Conservation (phyloP, 2,888 invertebrate genomes). For the Polymixis flavicincta region DNA sequence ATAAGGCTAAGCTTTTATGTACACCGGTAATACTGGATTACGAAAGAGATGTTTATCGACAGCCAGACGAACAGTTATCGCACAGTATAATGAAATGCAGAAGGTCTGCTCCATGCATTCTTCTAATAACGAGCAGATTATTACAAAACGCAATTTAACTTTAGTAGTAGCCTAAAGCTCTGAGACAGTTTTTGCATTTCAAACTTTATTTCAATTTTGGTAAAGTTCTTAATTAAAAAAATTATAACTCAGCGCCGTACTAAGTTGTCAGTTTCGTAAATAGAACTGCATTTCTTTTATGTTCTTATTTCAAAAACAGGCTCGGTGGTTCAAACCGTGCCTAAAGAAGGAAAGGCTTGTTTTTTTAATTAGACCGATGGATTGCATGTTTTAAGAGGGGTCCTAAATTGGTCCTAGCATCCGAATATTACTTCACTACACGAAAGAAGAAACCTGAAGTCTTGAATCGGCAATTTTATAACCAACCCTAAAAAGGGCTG, state of each 20-base stretch:
- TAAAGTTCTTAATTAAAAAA: too few relatives aligned
- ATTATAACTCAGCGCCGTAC: too few relatives aligned
- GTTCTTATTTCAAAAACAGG: too few relatives aligned
- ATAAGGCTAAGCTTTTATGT: conserved; percentile 62
- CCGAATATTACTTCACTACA: background rate
- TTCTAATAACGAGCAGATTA: background rate
- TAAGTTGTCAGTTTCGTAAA: too few relatives aligned
- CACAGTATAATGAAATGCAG: conserved; percentile 20
- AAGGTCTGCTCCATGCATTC: conserved; percentile 5
- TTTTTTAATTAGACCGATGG: too few relatives aligned
- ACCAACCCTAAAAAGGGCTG: background rate
- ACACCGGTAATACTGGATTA: conserved; percentile 56
- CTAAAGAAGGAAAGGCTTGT: too few relatives aligned
- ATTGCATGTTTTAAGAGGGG: background rate
- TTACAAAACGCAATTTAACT: too few relatives aligned
- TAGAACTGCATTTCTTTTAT: too few relatives aligned
- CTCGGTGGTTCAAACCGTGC: too few relatives aligned
- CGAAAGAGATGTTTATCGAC: conserved; percentile 61
- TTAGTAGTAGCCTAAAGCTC: too few relatives aligned
- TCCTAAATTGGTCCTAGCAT: background rate
- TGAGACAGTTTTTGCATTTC: too few relatives aligned
- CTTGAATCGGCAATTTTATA: background rate
- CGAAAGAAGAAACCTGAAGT: background rate
- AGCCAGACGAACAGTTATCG: conserved; percentile 29
- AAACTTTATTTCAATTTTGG: too few relatives aligned